These are phyloP conservation scores for Cyprinodon tularosa DNA, from an alignment of 2,113 vertebrate species.

Conservation along the genomic window DNA sequence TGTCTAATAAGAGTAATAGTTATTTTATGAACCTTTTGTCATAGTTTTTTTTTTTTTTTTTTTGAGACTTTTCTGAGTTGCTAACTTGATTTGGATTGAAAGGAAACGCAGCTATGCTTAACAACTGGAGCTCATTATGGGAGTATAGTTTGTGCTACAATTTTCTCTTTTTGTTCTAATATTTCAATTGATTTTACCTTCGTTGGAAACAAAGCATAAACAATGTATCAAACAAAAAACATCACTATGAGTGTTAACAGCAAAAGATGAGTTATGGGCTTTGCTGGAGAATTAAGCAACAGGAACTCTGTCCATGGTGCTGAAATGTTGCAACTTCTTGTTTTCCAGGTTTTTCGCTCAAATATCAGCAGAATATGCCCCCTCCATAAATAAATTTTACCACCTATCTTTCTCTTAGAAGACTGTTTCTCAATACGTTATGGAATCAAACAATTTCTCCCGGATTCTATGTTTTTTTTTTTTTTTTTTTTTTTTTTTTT, in stretches of 20 bases:
- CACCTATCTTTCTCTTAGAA: too few species aligned
- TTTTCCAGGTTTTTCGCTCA: too few species aligned
- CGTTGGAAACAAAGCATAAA: background rate
- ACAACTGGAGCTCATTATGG: background rate
- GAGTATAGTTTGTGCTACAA: background rate
- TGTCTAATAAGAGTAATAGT: background rate
- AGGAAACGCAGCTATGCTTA: background rate
- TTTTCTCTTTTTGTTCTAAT: background rate
- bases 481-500: too few species aligned
- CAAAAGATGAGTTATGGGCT: background rate
- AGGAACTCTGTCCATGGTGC: conserved; percentile 36
- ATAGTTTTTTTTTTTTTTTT: background rate
- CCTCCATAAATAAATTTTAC: too few species aligned
- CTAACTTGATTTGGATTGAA: background rate
- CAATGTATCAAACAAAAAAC: background rate
- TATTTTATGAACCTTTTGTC: background rate
- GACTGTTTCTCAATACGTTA: background rate
- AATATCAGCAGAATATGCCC: too few species aligned
- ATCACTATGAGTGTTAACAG: background rate
- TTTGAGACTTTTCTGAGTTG: conserved; percentile 5
- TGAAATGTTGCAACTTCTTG: conserved; percentile 15
- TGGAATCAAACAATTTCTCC: too few species aligned
- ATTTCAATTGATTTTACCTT: background rate
- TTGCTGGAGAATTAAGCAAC: too few species aligned
- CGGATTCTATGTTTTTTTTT: too few species aligned